phyloP scores from a whole-genome alignment of 2,113 vertebrate genomes.

The Neotoma lepida region DNA sequence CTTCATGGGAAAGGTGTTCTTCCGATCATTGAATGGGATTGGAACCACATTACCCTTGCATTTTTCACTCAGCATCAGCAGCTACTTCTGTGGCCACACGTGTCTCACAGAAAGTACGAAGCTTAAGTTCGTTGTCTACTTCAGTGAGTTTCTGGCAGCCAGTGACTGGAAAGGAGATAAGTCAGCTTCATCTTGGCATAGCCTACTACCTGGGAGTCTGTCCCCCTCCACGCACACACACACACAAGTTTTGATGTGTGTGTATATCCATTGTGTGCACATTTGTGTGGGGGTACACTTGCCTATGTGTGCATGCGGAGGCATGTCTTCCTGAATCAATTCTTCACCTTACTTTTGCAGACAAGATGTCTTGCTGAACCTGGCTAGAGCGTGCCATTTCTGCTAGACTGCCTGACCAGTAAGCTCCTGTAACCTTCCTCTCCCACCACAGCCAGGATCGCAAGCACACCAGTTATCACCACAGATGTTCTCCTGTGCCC shows the following conservation, averaged over 20 bases:
- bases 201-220: too few relatives aligned
- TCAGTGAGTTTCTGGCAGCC: background rate
- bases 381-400: background rate
- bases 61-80: background rate
- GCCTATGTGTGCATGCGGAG: background rate
- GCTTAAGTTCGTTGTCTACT: background rate
- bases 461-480: background rate
- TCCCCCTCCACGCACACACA: too few relatives aligned
- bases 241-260: background rate
- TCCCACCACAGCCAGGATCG: background rate
- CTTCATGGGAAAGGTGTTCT: background rate
- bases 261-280: background rate
- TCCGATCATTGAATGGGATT: background rate
- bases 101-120: background rate
- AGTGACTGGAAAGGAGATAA: background rate
- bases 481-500: background rate
- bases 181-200: background rate
- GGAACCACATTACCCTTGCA: background rate
- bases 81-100: too few relatives aligned
- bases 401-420: background rate
- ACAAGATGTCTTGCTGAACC: background rate
- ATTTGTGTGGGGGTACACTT: background rate
- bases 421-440: background rate
- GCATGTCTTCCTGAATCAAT: background rate
- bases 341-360: background rate